A percentile compares a stretch with the other conserved stretches of the same genome.
These are phyloP conservation scores for Girardinus metallicus DNA, from an alignment of 2,797 vertebrate genomes.

Conservation along the genomic window DNA sequence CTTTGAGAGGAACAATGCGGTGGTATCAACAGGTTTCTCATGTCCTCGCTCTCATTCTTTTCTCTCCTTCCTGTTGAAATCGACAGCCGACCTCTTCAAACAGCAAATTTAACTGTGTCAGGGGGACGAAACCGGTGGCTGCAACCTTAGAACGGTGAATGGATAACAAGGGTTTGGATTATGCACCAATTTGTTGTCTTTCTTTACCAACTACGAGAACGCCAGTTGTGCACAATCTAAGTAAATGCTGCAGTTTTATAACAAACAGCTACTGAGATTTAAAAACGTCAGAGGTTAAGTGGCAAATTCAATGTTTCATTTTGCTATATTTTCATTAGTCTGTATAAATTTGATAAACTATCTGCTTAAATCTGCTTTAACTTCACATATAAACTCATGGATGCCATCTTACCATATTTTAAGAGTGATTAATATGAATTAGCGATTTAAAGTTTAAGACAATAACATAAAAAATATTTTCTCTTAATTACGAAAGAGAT, in stretches of 20 bases:
- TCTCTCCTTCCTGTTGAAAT: conserved; percentile 69
- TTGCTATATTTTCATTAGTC: background rate
- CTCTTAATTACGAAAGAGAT: background rate
- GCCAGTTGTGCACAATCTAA: conserved; percentile 6
- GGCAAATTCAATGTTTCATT: background rate
- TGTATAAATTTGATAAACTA: background rate
- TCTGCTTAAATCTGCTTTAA: background rate
- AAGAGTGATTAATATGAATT: background rate
- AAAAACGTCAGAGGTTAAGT: background rate
- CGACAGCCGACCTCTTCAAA: conserved; percentile 62
- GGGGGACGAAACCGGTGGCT: conserved; percentile 59
- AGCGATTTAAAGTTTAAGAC: background rate
- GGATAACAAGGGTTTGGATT: conserved; percentile 66
- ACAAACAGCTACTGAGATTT: background rate
- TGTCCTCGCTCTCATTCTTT: conserved; percentile 66
- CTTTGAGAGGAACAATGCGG: conserved; percentile 72
- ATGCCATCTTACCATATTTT: background rate
- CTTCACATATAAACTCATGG: background rate
- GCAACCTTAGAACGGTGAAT: conserved; percentile 61
- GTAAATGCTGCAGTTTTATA: background rate
- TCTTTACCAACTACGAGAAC: conserved; percentile 3
- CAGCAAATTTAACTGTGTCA: conserved; percentile 50
- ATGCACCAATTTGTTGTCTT: conserved; percentile 30
- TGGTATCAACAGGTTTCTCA: conserved; percentile 69
- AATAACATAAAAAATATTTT: background rate